Conservation (phyloP, 53 echinoderm and acorn worm species). For the Holothuria scabra region DNA sequence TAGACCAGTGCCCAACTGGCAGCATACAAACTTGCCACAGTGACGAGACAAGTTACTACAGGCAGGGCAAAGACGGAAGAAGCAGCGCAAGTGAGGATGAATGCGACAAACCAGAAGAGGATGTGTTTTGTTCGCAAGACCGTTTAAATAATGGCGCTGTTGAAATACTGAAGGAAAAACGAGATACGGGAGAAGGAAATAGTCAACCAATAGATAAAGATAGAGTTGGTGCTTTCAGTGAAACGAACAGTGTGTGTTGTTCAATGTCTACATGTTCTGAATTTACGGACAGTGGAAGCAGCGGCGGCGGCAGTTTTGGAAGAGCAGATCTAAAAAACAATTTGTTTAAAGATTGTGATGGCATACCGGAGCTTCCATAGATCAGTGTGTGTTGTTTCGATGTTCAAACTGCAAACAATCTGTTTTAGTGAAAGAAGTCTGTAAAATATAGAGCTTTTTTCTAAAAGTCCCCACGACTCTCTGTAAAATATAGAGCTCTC, state of each 20-base stretch:
- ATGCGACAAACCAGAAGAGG: background rate
- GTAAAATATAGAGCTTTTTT: too few species aligned
- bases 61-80: slow-evolving; percentile 1
- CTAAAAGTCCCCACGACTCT: too few species aligned
- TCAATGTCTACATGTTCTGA: slow-evolving; percentile 91
- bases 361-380: slow-evolving; percentile 30
- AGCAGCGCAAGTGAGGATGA: slow-evolving; percentile 40
- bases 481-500: too few species aligned
- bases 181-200: background rate
- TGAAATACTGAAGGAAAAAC: background rate
- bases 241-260: slow-evolving; percentile 54
- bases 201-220: background rate
- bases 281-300: slow-evolving; percentile 75
- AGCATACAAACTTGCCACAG: slow-evolving; percentile 29
- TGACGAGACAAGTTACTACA: slow-evolving; percentile 38
- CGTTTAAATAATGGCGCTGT: background rate
- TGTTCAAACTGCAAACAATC: too few species aligned
- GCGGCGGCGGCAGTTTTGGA: slow-evolving; percentile 85
- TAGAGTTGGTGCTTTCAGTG: slow-evolving; percentile 29
- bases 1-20: slow-evolving; percentile 3
- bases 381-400: too few species aligned
- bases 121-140: too few species aligned
- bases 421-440: too few species aligned
- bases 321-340: slow-evolving; percentile 73
- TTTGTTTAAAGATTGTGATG: slow-evolving; percentile 41